These are phyloP conservation scores for Genyomyrus donnyi DNA, from an alignment of 2,113 vertebrate genomes.

Conservation along the genomic window DNA sequence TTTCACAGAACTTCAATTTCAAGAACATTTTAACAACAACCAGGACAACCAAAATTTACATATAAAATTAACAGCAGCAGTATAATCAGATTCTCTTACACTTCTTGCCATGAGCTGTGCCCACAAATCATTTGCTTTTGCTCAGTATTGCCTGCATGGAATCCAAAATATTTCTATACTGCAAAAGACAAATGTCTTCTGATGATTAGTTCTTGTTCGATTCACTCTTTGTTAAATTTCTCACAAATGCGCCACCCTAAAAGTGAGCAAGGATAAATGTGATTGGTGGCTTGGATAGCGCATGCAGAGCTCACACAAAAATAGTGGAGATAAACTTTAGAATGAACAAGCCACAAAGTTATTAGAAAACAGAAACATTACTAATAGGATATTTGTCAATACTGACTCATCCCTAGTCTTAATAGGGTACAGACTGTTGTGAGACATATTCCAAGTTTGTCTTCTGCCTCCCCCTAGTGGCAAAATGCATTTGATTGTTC, in stretches of 20 bases:
- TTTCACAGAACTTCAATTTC: not conserved
- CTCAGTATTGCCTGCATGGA: not conserved
- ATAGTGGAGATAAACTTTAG: not conserved
- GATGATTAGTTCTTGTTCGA: not conserved
- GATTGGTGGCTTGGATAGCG: not conserved
- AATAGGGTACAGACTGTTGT: not conserved
- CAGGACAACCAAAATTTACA: not conserved
- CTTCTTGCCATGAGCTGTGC: not conserved
- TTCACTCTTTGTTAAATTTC: not conserved
- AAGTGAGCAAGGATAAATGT: not conserved
- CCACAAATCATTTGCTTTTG: not conserved
- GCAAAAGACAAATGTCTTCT: not conserved
- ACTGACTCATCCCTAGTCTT: not conserved
- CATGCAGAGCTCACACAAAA: not conserved
- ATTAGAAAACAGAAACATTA: not conserved
- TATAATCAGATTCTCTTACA: not conserved
- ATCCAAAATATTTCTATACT: not conserved
- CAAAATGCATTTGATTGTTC: not conserved
- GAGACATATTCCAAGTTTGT: not conserved
- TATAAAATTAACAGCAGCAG: not conserved
- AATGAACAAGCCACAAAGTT: not conserved
- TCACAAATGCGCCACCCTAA: not conserved
- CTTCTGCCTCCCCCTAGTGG: not conserved
- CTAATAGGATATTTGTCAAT: not conserved
- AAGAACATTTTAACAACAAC: not conserved